Evolutionary conservation across 2,888 invertebrate species (phyloP), one percentile per base, ranked within the genome.

Genomic region (Cotesia congregata): DNA sequence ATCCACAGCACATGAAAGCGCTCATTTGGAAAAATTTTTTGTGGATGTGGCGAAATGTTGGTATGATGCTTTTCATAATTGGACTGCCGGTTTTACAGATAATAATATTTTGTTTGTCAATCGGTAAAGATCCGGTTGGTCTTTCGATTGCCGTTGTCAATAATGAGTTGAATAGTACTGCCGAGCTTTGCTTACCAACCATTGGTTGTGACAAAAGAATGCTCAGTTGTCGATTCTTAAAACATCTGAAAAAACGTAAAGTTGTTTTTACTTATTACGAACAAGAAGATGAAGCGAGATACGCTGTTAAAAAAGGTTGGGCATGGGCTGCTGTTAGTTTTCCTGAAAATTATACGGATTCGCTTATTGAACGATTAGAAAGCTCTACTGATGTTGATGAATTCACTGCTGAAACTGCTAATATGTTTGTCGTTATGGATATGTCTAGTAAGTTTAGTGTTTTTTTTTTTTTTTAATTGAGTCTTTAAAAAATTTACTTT

Each of bases 21-120:
- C 90, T 97, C 30, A 92, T 96, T 67, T 96, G 96, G 95, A 97
- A 97, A 89, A 97, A 97, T 88, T 94, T 95, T 85, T 91, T 96
- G 73, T 95, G 96, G 93, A 93, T 97, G 91, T 93, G 95, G 91
- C 92, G 97, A 83, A 97, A 97, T 89, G 93, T 94, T 80, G 94
- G 95, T 0, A 92, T 97, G 60, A 93, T 98, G 92, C 88, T 94
- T 67, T 97, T 97, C 89, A 94, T 97, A 82, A 93, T 97, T 80
- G 94, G 95, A 12, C 91, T 98, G 72, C 98, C 98, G 0, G 93
- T 96, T 1, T 92, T 94, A 1, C 97, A 98, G 91, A 96, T 96
- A 85, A 90, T 97, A 30, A 90, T 98, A 67, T 98, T 97, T 91
- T 97, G 97, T 87, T 90, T 95, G 71, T 95, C 97, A 15, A 95